A percentile compares a stretch with the other conserved stretches of the same genome.
phyloP scores from a whole-genome alignment of 2,113 vertebrate species.

The Tetrao urogallus region DNA sequence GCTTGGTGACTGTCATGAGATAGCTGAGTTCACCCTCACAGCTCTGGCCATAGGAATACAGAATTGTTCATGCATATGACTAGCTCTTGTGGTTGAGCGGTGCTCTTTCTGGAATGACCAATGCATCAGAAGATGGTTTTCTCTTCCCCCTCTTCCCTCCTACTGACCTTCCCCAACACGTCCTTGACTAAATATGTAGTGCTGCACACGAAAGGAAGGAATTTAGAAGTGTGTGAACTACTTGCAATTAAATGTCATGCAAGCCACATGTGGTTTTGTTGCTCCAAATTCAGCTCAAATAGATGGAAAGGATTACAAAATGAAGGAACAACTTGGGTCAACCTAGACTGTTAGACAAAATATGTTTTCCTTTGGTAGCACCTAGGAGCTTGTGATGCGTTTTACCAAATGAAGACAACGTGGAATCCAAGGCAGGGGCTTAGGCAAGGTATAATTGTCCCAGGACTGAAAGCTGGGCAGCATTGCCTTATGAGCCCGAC shows the following conservation, averaged over 20 bases:
- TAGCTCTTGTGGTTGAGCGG: conserved; percentile 17
- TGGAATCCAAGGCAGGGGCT: neutral
- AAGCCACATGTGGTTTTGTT: conserved; percentile 68
- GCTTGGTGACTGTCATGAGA: neutral
- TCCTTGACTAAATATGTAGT: conserved; percentile 27
- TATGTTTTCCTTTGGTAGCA: conserved; percentile 42
- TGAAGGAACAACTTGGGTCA: conserved; percentile 52
- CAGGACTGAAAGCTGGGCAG: neutral
- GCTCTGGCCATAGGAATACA: neutral
- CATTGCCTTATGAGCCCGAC: neutral
- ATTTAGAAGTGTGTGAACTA: conserved; percentile 62
- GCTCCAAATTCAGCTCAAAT: conserved; percentile 62
- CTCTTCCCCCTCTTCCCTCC: neutral
- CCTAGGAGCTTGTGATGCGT: neutral
- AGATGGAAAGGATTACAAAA: conserved; percentile 67
- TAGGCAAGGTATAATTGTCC: neutral
- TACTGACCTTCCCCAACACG: conserved; percentile 32
- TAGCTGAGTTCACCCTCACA: neutral
- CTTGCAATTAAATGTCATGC: conserved; percentile 65
- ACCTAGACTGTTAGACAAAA: conserved; percentile 39
- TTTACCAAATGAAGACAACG: neutral
- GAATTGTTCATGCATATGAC: neutral
- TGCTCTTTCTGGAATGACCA: neutral
- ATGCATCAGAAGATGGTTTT: neutral
- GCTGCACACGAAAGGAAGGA: conserved; percentile 62